Evolutionary conservation across 2,113 vertebrate species (phyloP), one percentile per base, ranked within the genome.

Genomic region (Pagrus major): DNA sequence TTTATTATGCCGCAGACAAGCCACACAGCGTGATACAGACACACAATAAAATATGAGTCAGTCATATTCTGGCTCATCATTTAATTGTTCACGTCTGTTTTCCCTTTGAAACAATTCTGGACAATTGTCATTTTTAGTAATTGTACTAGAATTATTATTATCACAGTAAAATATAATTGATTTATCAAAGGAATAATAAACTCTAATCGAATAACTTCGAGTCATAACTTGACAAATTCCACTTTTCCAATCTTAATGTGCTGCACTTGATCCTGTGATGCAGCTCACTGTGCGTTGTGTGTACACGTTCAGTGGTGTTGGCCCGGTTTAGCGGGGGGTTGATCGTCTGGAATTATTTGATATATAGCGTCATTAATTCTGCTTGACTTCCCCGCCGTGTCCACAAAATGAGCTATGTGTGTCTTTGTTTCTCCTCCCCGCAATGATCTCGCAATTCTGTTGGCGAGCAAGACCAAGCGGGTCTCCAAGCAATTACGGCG

Each of bases 311-410:
- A 54, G 70, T 56, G 68, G 63, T 10, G 81, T 54, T 86, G 86
- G 76, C 81, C 85, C 80, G 65, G 61, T 92, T 78, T 83, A 63
- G 80, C 37, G 46, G 84, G 86, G 81, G 86, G 82, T 76, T 78
- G 84, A 89, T 89, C 42, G 63, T 52, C 69, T 75, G 76, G 86
- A 88, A 87, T 86, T 61, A 80, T 77, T 85, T 92, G 74, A 91
- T 91, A 61, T 80, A 88, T 52, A 55, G 80, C 33, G 51, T 80
- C 89, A 74, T 93, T 91, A 86, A 91, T 92, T 88, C 80, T 58
- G 59, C 86, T 82, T 37, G 89, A 90, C 90, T 86, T 89, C 75
- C 80, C 81, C 8, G 55, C 78, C 46, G 73, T 68, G 89, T 86
- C 80, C 76, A 54, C 63, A 74, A 86, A 87, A 84, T 84, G 83